phyloP scores from a whole-genome alignment of 2,113 vertebrate species.

The Pungitius pungitius region DNA sequence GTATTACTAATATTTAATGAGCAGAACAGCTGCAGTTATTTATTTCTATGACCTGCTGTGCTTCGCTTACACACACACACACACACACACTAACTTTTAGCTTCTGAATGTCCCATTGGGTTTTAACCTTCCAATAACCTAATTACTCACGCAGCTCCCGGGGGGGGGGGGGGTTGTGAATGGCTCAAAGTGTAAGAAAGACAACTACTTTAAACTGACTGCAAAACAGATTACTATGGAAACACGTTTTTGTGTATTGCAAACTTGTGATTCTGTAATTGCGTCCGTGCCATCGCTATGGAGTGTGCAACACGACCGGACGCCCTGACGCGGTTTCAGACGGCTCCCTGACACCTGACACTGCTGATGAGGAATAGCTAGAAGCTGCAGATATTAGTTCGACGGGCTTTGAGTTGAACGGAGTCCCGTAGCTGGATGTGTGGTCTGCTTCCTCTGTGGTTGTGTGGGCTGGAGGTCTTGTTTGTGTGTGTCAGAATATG shows the following conservation, averaged over 20 bases:
- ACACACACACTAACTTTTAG: neutral
- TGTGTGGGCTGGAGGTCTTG: slow-evolving; percentile 36
- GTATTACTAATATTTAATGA: neutral
- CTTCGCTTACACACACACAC: neutral
- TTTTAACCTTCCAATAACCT: neutral
- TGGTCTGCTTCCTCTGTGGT: slow-evolving; percentile 46
- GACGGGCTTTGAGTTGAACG: slow-evolving; percentile 38
- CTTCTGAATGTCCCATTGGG: neutral
- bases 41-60: neutral
- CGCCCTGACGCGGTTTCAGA: slow-evolving; percentile 17
- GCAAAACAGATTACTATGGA: neutral
- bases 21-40: neutral
- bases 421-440: slow-evolving; percentile 40
- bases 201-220: neutral
- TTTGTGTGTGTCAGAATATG: slow-evolving; percentile 40
- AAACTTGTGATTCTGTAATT: neutral
- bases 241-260: neutral
- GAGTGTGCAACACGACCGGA: slow-evolving; percentile 11
- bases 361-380: slow-evolving; percentile 43
- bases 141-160: neutral
- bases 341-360: slow-evolving; percentile 37
- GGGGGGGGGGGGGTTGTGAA: neutral
- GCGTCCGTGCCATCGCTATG: slow-evolving; percentile 12
- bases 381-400: slow-evolving; percentile 67
- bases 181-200: neutral